Evolutionary conservation across 2,888 invertebrate genomes (phyloP).

Genomic region (Loripinus fragilis): DNA sequence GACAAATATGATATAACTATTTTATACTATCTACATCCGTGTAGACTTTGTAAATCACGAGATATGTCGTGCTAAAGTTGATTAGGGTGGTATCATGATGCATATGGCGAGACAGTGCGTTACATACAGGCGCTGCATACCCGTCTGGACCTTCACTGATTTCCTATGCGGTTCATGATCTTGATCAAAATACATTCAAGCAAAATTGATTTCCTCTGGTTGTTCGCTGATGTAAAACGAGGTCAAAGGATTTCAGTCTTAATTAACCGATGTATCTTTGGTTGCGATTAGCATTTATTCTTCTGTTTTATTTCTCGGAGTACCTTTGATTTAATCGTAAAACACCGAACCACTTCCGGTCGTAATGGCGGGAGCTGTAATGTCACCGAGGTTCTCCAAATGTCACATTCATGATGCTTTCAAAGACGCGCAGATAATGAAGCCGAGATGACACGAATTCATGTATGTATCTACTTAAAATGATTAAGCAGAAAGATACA

Average conservation of each 20-base stretch:
- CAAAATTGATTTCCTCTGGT: background rate
- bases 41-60: too few relatives aligned
- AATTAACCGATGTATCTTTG: conserved; percentile 7
- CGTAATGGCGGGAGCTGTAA: conserved; percentile 38
- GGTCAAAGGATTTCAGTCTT: background rate
- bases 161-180: too few relatives aligned
- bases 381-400: conserved; percentile 12
- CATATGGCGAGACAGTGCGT: too few relatives aligned
- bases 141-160: too few relatives aligned
- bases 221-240: background rate
- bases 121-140: too few relatives aligned
- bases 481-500: background rate
- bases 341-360: conserved; percentile 50
- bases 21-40: too few relatives aligned
- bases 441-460: background rate
- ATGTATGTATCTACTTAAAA: background rate
- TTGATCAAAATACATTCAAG: too few relatives aligned
- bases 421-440: background rate
- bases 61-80: too few relatives aligned
- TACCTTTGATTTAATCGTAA: conserved; percentile 48
- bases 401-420: background rate
- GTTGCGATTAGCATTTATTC: background rate
- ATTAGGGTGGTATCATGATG: too few relatives aligned
- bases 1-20: too few relatives aligned
- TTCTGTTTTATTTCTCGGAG: conserved; percentile 18